These are phyloP conservation scores for Pelobates cultripes DNA, from an alignment of 2,797 vertebrate species.

Conservation along the genomic window DNA sequence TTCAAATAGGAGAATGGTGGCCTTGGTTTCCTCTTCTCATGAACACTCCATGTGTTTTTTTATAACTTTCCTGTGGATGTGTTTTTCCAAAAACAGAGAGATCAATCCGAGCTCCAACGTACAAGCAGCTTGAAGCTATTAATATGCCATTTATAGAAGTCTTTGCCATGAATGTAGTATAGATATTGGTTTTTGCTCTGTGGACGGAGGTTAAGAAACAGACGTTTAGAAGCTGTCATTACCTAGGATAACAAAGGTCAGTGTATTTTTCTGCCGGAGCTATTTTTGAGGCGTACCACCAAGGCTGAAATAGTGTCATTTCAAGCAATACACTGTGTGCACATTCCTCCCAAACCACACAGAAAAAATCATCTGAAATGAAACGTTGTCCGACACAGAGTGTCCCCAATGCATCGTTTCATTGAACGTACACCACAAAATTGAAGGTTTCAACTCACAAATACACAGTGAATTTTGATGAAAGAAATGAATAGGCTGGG, in stretches of 20 bases:
- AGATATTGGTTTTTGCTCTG: slow-evolving; percentile 16
- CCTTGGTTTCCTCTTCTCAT: no score
- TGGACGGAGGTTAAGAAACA: slow-evolving; percentile 17
- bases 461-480: slow-evolving; percentile 16
- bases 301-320: not conserved
- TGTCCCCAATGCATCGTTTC: slow-evolving; percentile 20
- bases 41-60: not conserved
- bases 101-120: not conserved
- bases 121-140: slow-evolving; percentile 40
- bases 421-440: slow-evolving; percentile 33
- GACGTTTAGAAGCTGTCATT: slow-evolving; percentile 35
- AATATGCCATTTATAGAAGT: not conserved
- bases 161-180: slow-evolving; percentile 23
- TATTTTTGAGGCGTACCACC: slow-evolving; percentile 35
- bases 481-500: not conserved
- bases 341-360: slow-evolving; percentile 20
- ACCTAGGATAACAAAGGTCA: slow-evolving; percentile 38
- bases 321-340: slow-evolving; percentile 14
- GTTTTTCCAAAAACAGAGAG: no score
- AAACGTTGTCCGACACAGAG: not conserved
- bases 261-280: slow-evolving; percentile 28
- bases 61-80: not conserved
- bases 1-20: no score
- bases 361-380: slow-evolving; percentile 2
- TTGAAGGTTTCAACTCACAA: slow-evolving; percentile 21